Percentiles rank a stretch among this genome's conserved stretches.
Evolutionary conservation across 2,113 vertebrate species (phyloP).

Genomic region (Ptychochromis oligacanthus): DNA sequence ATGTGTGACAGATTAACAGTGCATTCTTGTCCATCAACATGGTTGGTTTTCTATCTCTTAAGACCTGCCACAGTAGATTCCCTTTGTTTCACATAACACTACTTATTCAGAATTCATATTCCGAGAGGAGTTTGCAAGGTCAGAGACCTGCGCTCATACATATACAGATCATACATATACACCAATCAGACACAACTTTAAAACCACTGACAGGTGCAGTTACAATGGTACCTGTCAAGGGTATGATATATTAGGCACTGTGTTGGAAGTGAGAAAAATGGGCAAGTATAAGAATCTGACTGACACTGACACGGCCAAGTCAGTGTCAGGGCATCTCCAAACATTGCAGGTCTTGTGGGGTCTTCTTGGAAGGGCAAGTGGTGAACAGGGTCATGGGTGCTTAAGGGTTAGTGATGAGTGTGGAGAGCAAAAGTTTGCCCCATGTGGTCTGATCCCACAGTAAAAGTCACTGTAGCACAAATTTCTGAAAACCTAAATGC

Average conservation of each 20-base stretch:
- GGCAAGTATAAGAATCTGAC: background rate
- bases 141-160: background rate
- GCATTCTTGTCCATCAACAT: slow-evolving; percentile 54
- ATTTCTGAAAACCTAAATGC: background rate
- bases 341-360: background rate
- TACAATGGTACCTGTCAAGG: background rate
- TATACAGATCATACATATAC: background rate
- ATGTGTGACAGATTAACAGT: slow-evolving; percentile 57
- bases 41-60: slow-evolving; percentile 22
- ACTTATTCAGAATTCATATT: background rate
- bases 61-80: slow-evolving; percentile 27
- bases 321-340: background rate
- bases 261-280: background rate
- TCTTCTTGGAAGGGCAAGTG: background rate
- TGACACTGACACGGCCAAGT: background rate
- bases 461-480: background rate
- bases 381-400: no score
- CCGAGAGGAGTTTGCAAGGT: background rate
- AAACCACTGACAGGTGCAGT: background rate
- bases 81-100: background rate
- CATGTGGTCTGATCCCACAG: background rate
- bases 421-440: background rate
- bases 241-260: background rate
- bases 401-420: no score
- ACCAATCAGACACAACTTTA: background rate